Evolutionary conservation across 53 echinoderm and acorn worm genomes (phyloP).

Genomic region (Paelopatides confundens): DNA sequence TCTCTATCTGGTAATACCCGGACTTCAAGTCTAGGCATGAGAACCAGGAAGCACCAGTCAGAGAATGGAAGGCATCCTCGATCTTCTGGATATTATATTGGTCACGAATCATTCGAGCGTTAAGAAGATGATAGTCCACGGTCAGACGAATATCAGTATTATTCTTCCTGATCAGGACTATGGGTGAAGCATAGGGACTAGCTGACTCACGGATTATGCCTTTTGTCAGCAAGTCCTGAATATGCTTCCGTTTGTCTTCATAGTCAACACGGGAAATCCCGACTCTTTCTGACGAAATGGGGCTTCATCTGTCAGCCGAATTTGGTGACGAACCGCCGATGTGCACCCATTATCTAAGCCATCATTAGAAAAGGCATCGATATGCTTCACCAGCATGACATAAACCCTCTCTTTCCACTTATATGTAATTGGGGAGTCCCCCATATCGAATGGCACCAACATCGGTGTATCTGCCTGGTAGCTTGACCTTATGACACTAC

Average conservation of each 20-base stretch:
- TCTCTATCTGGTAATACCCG: too few relatives aligned
- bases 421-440: slow-evolving; percentile 47
- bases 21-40: slow-evolving; percentile 47
- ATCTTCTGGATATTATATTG: slow-evolving; percentile 45
- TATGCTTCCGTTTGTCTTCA: slow-evolving; percentile 31
- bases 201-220: too few relatives aligned
- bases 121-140: too few relatives aligned
- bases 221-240: slow-evolving; percentile 44
- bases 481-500: slow-evolving; percentile 23
- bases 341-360: too few relatives aligned
- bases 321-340: too few relatives aligned
- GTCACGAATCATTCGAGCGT: slow-evolving; percentile 39
- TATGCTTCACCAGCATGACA: not conserved
- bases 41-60: slow-evolving; percentile 58
- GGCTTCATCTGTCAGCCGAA: too few relatives aligned
- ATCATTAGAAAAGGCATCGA: too few relatives aligned
- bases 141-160: slow-evolving; percentile 16
- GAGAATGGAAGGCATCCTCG: too few relatives aligned
- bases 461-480: slow-evolving; percentile 1
- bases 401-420: slow-evolving; percentile 12
- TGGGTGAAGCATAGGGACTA: too few relatives aligned
- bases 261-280: slow-evolving; percentile 44
- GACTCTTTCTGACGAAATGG: not conserved
- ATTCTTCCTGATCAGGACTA: too few relatives aligned
- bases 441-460: not conserved